Conservation (phyloP, 2,113 vertebrate species). For the Perccottus glenii region DNA sequence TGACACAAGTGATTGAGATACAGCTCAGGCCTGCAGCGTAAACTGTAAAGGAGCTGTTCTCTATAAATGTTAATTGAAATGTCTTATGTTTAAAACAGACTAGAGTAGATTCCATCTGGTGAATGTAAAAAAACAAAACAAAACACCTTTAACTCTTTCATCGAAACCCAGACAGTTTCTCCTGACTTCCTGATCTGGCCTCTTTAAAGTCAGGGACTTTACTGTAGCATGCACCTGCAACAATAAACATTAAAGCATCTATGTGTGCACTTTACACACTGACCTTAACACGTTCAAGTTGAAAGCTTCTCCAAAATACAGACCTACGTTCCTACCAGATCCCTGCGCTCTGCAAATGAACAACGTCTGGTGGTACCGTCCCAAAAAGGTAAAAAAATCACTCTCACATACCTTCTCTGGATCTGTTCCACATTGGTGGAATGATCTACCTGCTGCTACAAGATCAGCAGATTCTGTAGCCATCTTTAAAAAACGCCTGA, state of each 20-base stretch:
- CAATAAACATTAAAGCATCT: constrained; percentile 56
- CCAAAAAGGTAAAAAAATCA: no score
- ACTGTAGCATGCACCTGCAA: constrained; percentile 58
- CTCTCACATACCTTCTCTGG: no score
- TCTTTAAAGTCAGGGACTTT: constrained; percentile 53
- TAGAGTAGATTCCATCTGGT: constrained; percentile 40
- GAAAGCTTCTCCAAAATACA: background rate
- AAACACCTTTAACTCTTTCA: constrained; percentile 49
- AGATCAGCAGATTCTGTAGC: no score
- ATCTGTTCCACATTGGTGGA: no score
- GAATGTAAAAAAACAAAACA: constrained; percentile 28
- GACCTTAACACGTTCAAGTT: background rate
- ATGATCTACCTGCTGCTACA: no score
- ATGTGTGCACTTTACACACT: background rate
- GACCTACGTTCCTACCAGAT: no score
- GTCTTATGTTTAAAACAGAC: constrained; percentile 28
- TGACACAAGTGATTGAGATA: constrained; percentile 34
- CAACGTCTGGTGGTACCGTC: no score
- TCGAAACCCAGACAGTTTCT: constrained; percentile 38
- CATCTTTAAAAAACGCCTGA: no score
- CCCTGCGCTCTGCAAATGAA: no score
- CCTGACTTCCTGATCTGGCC: constrained; percentile 50
- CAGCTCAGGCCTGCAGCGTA: constrained; percentile 12
- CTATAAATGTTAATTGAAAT: constrained; percentile 24
- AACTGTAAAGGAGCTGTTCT: background rate